A percentile compares a stretch with the other conserved stretches of the same genome.
Conservation (phyloP, 2,113 vertebrate species). For the Aphelocoma coerulescens region DNA sequence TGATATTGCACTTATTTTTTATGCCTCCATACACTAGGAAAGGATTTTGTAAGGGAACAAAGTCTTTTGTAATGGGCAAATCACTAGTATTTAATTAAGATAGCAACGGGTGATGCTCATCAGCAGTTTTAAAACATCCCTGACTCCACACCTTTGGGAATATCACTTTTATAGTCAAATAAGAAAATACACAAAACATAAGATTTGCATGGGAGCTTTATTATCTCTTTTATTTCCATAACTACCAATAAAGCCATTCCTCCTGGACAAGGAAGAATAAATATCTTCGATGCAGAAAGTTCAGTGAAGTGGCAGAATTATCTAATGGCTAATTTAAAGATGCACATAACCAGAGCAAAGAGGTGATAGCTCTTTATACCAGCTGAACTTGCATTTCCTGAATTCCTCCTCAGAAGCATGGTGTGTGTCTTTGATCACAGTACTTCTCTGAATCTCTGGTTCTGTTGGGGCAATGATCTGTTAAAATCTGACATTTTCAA, state of each 20-base stretch:
- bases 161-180: slow-evolving; percentile 3
- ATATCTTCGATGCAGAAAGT: not conserved
- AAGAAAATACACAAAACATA: slow-evolving; percentile 6
- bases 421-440: not conserved
- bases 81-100: slow-evolving; percentile 6
- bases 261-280: not conserved
- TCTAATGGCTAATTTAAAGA: slow-evolving; percentile 39
- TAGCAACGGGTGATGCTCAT: not conserved
- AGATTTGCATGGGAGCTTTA: slow-evolving; percentile 31
- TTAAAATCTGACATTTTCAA: not conserved
- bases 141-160: not conserved
- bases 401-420: not conserved
- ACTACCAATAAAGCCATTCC: slow-evolving; percentile 12
- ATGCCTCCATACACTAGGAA: not conserved
- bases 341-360: not conserved
- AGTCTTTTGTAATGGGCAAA: not conserved
- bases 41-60: not conserved
- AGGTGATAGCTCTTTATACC: not conserved
- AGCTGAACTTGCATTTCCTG: slow-evolving; percentile 9
- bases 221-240: not conserved
- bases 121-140: slow-evolving; percentile 2
- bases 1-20: not conserved
- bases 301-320: slow-evolving; percentile 41
- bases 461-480: not conserved
- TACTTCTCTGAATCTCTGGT: not conserved